Percentiles rank a stretch among this genome's conserved stretches.
These are phyloP conservation scores for Lacerta agilis DNA, from an alignment of 2,797 vertebrate species.

Conservation along the genomic window DNA sequence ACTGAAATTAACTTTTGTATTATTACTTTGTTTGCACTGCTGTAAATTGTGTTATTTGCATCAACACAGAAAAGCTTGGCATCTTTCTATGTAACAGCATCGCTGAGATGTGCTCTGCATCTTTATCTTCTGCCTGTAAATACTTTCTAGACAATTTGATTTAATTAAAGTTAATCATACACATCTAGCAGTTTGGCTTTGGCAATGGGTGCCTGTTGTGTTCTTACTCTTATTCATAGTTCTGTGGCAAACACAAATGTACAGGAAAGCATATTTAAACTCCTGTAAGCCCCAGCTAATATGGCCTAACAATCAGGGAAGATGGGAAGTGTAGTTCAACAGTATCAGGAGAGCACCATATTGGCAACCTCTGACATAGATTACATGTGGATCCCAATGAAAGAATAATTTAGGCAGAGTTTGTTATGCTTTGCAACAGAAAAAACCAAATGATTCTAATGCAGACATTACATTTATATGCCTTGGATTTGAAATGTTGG, in stretches of 20 bases:
- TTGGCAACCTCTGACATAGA: too few species aligned
- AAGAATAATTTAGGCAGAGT: not conserved
- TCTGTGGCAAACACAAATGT: not conserved
- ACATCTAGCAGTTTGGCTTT: not conserved
- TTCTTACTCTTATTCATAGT: not conserved
- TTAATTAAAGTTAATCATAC: conserved; percentile 43
- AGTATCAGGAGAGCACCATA: too few species aligned
- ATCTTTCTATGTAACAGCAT: not conserved
- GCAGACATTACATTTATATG: not conserved
- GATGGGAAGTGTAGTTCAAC: too few species aligned
- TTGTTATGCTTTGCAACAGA: not conserved
- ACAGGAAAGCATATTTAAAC: not conserved
- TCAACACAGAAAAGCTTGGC: not conserved
- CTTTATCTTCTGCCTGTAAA: conserved; percentile 15
- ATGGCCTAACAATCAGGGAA: too few species aligned
- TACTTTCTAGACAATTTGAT: not conserved
- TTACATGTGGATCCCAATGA: not conserved
- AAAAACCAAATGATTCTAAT: not conserved
- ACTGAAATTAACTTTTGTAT: not conserved
- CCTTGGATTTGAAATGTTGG: not conserved
- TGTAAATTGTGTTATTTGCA: not conserved
- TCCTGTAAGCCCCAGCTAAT: too few species aligned
- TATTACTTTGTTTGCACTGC: not conserved
- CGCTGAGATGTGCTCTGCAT: not conserved
- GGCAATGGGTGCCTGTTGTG: not conserved